phyloP scores from a whole-genome alignment of 2,888 invertebrate species.

The Labia minor region DNA sequence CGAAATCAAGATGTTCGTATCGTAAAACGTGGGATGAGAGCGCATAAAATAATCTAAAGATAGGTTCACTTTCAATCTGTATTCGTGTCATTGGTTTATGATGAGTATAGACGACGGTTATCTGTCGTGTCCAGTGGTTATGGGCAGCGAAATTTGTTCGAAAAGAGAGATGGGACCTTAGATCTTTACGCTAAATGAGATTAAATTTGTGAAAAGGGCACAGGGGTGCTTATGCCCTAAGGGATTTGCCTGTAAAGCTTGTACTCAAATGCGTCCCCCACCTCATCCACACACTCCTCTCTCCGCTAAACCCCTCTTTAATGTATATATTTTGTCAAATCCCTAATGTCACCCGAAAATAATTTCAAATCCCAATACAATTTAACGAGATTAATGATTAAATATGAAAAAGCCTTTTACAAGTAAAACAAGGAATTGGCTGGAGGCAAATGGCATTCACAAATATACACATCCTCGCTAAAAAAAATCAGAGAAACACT shows the following conservation, averaged over 20 bases:
- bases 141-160: not conserved
- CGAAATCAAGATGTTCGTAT: too few relatives aligned
- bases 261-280: not conserved
- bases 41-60: too few relatives aligned
- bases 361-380: conserved; percentile 5
- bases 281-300: not conserved
- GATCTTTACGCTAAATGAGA: not conserved
- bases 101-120: not conserved
- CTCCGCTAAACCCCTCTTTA: not conserved
- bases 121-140: not conserved
- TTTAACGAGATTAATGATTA: conserved; percentile 13
- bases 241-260: not conserved
- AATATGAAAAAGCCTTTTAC: conserved; percentile 4
- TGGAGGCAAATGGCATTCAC: too few relatives aligned
- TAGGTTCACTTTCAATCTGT: not conserved
- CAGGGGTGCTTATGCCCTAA: not conserved
- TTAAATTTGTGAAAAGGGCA: conserved; percentile 13
- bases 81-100: not conserved
- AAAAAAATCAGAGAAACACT: too few relatives aligned
- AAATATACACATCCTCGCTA: too few relatives aligned
- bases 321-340: conserved; percentile 13
- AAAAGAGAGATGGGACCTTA: not conserved
- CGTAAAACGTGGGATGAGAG: too few relatives aligned
- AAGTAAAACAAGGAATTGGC: not conserved
- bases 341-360: not conserved